phyloP scores from a whole-genome alignment of 2,888 invertebrate species.

The Platypus cylindrus region DNA sequence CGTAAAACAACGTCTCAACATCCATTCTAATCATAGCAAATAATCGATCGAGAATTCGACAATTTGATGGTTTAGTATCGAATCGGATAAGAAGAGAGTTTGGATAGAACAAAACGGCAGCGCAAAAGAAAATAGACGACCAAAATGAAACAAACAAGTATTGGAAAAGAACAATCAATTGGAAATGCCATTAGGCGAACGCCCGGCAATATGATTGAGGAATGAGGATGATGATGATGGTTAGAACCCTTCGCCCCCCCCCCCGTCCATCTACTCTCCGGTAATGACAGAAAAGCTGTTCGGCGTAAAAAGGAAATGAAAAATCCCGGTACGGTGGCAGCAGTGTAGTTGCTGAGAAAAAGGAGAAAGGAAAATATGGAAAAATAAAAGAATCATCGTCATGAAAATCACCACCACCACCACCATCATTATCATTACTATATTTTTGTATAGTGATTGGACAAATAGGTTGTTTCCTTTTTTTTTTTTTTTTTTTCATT shows the following conservation, averaged over 20 bases:
- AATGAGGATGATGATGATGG: no score
- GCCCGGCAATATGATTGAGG: no score
- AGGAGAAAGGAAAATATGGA: no score
- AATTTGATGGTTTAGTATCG: no score
- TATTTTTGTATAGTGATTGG: no score
- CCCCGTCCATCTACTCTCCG: no score
- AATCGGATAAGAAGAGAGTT: slow-evolving; percentile 11
- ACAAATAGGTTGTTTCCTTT: slow-evolving; percentile 13
- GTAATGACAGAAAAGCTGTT: slow-evolving; percentile 21
- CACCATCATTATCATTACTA: no score
- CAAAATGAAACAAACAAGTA: slow-evolving; percentile 10
- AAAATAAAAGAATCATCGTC: slow-evolving; percentile 23
- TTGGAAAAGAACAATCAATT: slow-evolving; percentile 17
- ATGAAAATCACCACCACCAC: slow-evolving; percentile 19
- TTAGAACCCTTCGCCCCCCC: no score
- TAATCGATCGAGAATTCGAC: no score
- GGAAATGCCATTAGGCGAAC: slow-evolving; percentile 21
- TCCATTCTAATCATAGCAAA: no score
- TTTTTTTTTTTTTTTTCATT: slow-evolving; percentile 4
- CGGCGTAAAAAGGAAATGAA: slow-evolving; percentile 23
- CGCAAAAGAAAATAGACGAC: slow-evolving; percentile 1
- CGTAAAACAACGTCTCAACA: no score
- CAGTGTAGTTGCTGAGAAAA: no score
- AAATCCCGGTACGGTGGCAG: slow-evolving; percentile 20
- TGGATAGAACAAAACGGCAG: neutral